phyloP scores from a whole-genome alignment of 2,797 vertebrate species.

The Danio tinwini region DNA sequence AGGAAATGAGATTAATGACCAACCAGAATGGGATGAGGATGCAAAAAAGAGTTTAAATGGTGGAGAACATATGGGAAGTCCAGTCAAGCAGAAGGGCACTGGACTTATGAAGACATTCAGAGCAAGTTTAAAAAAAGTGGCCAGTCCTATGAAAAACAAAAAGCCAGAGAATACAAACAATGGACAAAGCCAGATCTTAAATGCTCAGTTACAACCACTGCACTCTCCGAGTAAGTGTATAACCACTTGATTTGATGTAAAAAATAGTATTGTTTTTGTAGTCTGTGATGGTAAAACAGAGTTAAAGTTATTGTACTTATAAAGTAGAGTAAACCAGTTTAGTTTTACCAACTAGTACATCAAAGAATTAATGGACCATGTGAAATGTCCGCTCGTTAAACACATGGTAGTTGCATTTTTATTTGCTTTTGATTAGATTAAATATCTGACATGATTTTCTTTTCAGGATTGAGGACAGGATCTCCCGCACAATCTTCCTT shows the following conservation, averaged over 20 bases:
- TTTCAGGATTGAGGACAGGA: conserved; percentile 37
- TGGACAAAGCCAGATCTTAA: not conserved
- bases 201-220: not conserved
- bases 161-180: conserved; percentile 49
- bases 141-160: conserved; percentile 45
- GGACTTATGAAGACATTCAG: conserved; percentile 42
- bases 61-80: not conserved
- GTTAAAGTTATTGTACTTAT: not conserved
- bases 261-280: conserved; percentile 36
- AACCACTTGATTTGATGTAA: not conserved
- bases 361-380: not conserved
- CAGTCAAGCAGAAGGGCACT: conserved; percentile 40
- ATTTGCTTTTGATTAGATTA: not conserved
- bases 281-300: conserved; percentile 33
- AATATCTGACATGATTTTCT: not conserved
- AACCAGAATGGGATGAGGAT: conserved; percentile 44
- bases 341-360: not conserved
- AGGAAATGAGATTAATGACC: conserved; percentile 30
- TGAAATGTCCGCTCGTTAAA: not conserved
- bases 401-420: not conserved
- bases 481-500: not conserved
- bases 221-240: conserved; percentile 71
- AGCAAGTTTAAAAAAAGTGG: conserved; percentile 45
- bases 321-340: not conserved
- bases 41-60: not conserved